Conservation (phyloP, 2,888 invertebrate genomes). For the Xanthorhoe designata region DNA sequence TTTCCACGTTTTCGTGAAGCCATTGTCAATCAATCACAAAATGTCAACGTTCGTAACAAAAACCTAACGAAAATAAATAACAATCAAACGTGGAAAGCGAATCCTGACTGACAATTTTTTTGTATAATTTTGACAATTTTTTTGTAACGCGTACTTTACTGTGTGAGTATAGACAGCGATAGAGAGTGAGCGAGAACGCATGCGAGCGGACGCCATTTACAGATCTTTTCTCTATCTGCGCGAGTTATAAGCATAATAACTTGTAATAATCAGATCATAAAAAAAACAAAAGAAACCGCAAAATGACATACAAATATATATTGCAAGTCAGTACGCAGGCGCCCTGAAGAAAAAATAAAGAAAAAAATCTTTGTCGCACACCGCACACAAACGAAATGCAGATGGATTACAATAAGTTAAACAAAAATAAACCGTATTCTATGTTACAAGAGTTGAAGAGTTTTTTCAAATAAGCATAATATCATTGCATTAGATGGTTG, state of each 20-base stretch:
- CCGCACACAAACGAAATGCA: conserved; percentile 56
- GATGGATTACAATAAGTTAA: background rate
- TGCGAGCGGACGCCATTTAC: too few species aligned
- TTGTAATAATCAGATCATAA: conserved; percentile 36
- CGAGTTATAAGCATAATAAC: conserved; percentile 39
- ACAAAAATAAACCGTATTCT: conserved; percentile 28
- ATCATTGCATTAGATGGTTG: conserved; percentile 19
- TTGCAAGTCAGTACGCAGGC: conserved; percentile 65
- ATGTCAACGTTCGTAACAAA: too few species aligned
- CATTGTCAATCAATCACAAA: too few species aligned
- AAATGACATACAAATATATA: conserved; percentile 60
- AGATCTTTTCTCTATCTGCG: too few species aligned
- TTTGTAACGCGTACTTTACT: too few species aligned
- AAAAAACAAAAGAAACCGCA: conserved; percentile 61
- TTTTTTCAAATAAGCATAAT: background rate
- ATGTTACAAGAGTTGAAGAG: background rate
- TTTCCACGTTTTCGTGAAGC: too few species aligned
- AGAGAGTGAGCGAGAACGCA: too few species aligned
- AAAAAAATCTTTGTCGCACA: conserved; percentile 67
- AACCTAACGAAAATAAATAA: too few species aligned
- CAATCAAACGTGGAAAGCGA: too few species aligned
- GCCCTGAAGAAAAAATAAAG: conserved; percentile 21
- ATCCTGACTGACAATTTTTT: too few species aligned
- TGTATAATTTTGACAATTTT: too few species aligned
- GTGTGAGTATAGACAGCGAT: too few species aligned